A percentile compares a stretch with the other conserved stretches of the same genome.
Evolutionary conservation across 1,140 invertebrate species (phyloP).

Genomic region (Sinella curviseta): DNA sequence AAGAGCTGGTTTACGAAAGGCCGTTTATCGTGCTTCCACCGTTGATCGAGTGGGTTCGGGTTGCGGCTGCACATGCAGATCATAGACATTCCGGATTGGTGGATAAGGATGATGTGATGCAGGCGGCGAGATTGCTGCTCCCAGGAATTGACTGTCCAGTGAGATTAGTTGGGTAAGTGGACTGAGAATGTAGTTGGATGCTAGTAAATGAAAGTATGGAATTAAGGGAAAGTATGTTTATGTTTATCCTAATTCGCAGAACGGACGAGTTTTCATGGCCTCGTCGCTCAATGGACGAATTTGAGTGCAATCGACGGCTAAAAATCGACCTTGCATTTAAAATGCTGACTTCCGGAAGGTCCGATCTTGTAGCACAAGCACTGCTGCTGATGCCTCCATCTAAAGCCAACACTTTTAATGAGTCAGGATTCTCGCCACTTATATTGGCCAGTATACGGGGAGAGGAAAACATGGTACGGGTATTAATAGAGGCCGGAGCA

Average conservation of each 20-base stretch:
- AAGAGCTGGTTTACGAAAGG: conserved; percentile 80
- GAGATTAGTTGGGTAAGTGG: conserved; percentile 62
- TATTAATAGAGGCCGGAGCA: conserved; percentile 73
- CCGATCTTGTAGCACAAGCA: conserved; percentile 76
- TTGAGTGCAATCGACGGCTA: conserved; percentile 63
- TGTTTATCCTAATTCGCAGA: conserved; percentile 23
- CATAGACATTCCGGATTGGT: conserved; percentile 74
- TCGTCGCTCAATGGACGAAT: conserved; percentile 59
- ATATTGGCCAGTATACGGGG: conserved; percentile 63
- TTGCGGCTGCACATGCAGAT: conserved; percentile 76
- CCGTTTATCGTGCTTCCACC: conserved; percentile 84
- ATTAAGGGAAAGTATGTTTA: neutral
- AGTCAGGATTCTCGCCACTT: conserved; percentile 43
- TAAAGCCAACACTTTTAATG: conserved; percentile 58
- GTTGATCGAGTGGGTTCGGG: conserved; percentile 81
- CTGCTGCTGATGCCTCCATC: conserved; percentile 70
- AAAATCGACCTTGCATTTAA: conserved; percentile 78
- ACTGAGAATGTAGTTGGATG: too few species aligned
- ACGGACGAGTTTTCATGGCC: conserved; percentile 47
- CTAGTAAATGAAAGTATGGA: neutral
- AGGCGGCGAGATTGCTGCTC: conserved; percentile 78
- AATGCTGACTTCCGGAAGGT: conserved; percentile 71
- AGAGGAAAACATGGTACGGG: conserved; percentile 71
- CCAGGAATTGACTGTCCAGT: conserved; percentile 86
- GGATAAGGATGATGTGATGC: conserved; percentile 83